phyloP scores from a whole-genome alignment of 2,888 invertebrate genomes.

The Drosophila anceps region DNA sequence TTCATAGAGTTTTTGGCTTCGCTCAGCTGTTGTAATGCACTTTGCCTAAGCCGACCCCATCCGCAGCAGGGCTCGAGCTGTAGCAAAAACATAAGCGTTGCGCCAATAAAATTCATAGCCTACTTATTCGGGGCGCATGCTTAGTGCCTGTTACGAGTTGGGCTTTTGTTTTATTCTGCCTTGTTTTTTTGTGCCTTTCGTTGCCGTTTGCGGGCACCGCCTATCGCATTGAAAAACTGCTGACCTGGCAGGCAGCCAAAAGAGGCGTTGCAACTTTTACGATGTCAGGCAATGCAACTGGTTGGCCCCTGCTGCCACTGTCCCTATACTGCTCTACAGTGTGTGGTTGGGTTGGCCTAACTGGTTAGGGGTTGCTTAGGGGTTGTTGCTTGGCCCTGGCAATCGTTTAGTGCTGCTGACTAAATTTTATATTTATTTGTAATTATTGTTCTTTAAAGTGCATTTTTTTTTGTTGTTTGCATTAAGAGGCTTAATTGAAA shows the following conservation, averaged over 20 bases:
- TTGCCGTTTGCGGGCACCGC: conserved; percentile 47
- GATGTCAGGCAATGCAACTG: conserved; percentile 59
- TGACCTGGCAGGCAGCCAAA: conserved; percentile 65
- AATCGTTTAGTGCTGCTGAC: not conserved
- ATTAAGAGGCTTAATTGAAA: not conserved
- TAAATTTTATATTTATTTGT: not conserved
- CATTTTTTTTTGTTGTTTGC: not conserved
- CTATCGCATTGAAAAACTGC: conserved; percentile 46
- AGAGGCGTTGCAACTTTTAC: conserved; percentile 57
- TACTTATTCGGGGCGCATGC: conserved; percentile 66
- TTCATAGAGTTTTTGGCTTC: conserved; percentile 38
- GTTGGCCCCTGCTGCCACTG: conserved; percentile 39
- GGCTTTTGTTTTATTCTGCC: conserved; percentile 1
- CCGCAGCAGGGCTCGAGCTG: conserved; percentile 15
- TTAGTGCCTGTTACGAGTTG: conserved; percentile 35
- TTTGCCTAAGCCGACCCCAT: conserved; percentile 39
- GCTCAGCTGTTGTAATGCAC: conserved; percentile 42
- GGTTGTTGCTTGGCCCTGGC: conserved; percentile 8
- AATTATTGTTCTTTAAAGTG: not conserved
- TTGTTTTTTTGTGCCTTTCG: conserved; percentile 11
- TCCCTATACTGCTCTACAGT: not conserved
- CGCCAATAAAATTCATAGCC: conserved; percentile 61
- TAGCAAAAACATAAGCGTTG: conserved; percentile 48
- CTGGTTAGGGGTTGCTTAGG: conserved; percentile 10
- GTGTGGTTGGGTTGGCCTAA: conserved; percentile 14